Percentiles rank a stretch among this genome's conserved stretches.
Conservation (phyloP, 2,888 invertebrate species). For the Aphidius colemani region DNA sequence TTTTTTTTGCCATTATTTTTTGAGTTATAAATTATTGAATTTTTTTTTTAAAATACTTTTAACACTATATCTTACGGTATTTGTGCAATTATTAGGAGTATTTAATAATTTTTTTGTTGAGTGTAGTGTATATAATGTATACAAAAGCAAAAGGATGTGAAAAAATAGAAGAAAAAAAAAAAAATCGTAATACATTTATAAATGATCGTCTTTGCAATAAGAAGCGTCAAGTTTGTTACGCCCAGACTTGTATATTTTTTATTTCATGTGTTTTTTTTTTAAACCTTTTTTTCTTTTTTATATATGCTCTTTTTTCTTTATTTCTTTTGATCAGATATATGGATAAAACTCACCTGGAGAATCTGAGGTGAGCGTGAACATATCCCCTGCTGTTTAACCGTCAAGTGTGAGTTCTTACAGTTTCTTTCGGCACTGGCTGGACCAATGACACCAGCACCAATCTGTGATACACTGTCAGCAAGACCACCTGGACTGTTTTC, state of each 20-base stretch:
- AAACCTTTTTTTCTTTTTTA: conserved; percentile 30
- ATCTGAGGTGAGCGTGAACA: conserved; percentile 57
- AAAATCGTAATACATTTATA: conserved; percentile 27
- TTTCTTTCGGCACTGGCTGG: conserved; percentile 57
- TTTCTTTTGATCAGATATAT: conserved; percentile 20
- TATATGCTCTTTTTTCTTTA: conserved; percentile 24
- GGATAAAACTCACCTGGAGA: conserved; percentile 49
- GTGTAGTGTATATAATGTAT: conserved; percentile 27
- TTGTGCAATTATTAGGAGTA: too few species aligned
- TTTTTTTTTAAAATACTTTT: too few species aligned
- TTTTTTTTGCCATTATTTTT: too few species aligned
- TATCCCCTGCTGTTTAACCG: conserved; percentile 56
- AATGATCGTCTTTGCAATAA: conserved; percentile 36
- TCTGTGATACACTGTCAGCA: conserved; percentile 46
- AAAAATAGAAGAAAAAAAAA: conserved; percentile 18
- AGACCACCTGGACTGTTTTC: conserved; percentile 43
- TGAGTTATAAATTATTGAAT: too few species aligned
- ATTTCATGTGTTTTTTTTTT: too few species aligned
- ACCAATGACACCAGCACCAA: conserved; percentile 56
- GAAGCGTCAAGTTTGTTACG: conserved; percentile 34
- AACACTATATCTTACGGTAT: too few species aligned
- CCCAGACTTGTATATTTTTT: conserved; percentile 12
- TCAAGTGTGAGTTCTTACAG: conserved; percentile 57
- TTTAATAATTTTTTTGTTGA: conserved; percentile 11
- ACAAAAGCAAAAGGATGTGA: conserved; percentile 20